A percentile compares a stretch with the other conserved stretches of the same genome.
Evolutionary conservation across 1,140 invertebrate genomes (phyloP).

Genomic region (Drosophila micromelanica): DNA sequence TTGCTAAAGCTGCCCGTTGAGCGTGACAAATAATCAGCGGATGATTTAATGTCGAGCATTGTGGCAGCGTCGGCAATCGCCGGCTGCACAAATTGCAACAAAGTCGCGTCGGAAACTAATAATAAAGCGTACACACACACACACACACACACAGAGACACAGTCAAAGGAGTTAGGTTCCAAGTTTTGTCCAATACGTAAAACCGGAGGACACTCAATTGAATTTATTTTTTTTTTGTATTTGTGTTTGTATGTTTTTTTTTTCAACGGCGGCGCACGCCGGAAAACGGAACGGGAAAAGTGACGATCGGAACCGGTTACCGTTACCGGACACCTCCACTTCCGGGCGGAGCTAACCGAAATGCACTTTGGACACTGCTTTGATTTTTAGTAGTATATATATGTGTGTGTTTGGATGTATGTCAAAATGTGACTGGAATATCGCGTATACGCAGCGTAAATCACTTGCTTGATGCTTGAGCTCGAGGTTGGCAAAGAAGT

Average conservation of each 20-base stretch:
- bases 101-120: conserved; percentile 72
- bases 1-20: conserved; percentile 89
- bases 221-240: conserved; percentile 53
- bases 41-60: conserved; percentile 90
- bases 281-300: conserved; percentile 84
- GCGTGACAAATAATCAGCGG: conserved; percentile 89
- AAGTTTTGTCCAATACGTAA: background rate
- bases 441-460: conserved; percentile 62
- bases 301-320: conserved; percentile 85
- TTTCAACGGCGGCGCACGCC: conserved; percentile 18
- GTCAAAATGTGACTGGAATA: conserved; percentile 12
- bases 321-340: conserved; percentile 85
- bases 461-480: conserved; percentile 26
- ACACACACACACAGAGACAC: conserved; percentile 19
- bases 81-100: conserved; percentile 65
- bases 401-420: background rate
- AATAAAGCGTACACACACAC: conserved; percentile 23
- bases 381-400: background rate
- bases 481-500: conserved; percentile 42
- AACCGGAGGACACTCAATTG: conserved; percentile 38
- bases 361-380: conserved; percentile 71
- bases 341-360: conserved; percentile 79
- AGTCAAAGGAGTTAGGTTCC: background rate
- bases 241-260: no score
- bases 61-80: conserved; percentile 57